Conservation (phyloP, 2,113 vertebrate species). For the Clarias magur region DNA sequence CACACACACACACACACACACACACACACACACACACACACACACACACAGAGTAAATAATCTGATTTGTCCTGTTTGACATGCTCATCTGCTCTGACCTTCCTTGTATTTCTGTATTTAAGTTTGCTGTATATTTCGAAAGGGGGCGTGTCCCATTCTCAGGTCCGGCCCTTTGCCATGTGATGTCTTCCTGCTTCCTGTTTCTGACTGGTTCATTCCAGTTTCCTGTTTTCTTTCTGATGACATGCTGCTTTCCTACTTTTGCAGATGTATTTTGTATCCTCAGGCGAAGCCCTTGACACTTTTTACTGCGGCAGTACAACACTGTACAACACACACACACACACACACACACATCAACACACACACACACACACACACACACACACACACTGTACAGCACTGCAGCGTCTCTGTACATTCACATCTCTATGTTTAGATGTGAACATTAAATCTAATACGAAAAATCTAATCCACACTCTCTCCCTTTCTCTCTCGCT, state of each 20-base stretch:
- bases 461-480: neutral
- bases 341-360: too few relatives aligned
- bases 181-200: neutral
- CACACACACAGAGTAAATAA: neutral
- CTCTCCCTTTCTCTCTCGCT: neutral
- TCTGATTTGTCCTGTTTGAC: neutral
- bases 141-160: neutral
- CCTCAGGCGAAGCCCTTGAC: too few relatives aligned
- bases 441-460: neutral
- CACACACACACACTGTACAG: too few relatives aligned
- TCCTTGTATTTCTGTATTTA: neutral
- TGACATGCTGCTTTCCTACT: neutral
- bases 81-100: neutral
- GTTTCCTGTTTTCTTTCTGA: neutral
- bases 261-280: neutral
- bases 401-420: neutral
- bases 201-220: neutral
- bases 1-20: neutral
- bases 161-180: neutral
- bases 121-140: neutral
- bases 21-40: neutral
- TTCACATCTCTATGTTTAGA: neutral
- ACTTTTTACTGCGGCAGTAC: neutral
- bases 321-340: neutral
- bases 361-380: too few relatives aligned